Percentiles rank a stretch among this genome's conserved stretches.
Conservation (phyloP, 1,140 invertebrate genomes). For the Amphibalanus amphitrite region DNA sequence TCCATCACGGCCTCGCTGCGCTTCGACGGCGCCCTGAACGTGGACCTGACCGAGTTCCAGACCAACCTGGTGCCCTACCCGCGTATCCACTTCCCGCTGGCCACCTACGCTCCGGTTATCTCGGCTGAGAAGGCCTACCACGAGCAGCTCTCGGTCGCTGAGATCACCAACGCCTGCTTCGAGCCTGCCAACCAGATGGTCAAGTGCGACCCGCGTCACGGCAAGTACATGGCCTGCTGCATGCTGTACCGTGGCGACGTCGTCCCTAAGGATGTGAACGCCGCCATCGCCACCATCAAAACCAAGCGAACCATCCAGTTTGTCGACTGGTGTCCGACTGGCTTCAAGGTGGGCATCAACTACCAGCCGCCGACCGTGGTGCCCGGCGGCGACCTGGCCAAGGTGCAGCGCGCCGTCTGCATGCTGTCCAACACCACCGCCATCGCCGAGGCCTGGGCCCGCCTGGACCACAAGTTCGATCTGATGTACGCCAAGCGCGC, state of each 20-base stretch:
- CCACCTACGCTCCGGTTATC: slow-evolving; percentile 67
- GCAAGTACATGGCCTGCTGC: slow-evolving; percentile 80
- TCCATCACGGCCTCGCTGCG: slow-evolving; percentile 72
- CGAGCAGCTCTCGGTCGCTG: slow-evolving; percentile 59
- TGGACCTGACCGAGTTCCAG: slow-evolving; percentile 77
- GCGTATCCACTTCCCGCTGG: slow-evolving; percentile 63
- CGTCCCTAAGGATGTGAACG: slow-evolving; percentile 61
- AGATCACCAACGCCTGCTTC: slow-evolving; percentile 79
- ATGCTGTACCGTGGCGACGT: slow-evolving; percentile 60
- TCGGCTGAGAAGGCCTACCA: slow-evolving; percentile 73
- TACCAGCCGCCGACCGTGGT: slow-evolving; percentile 40
- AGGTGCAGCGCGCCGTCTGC: slow-evolving; percentile 36
- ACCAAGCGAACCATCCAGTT: slow-evolving; percentile 69
- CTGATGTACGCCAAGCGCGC: slow-evolving; percentile 39
- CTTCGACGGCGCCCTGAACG: slow-evolving; percentile 75
- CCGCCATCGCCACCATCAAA: slow-evolving; percentile 68
- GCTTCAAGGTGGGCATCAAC: slow-evolving; percentile 44
- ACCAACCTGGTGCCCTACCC: slow-evolving; percentile 73
- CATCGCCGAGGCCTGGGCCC: slow-evolving; percentile 51
- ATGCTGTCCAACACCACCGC: slow-evolving; percentile 67
- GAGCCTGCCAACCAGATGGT: slow-evolving; percentile 82
- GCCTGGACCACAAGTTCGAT: slow-evolving; percentile 40
- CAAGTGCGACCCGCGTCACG: slow-evolving; percentile 74
- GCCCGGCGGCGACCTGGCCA: slow-evolving; percentile 37
- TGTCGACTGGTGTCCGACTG: slow-evolving; percentile 80